phyloP scores from a whole-genome alignment of 2,113 vertebrate genomes.

The Sprattus sprattus region DNA sequence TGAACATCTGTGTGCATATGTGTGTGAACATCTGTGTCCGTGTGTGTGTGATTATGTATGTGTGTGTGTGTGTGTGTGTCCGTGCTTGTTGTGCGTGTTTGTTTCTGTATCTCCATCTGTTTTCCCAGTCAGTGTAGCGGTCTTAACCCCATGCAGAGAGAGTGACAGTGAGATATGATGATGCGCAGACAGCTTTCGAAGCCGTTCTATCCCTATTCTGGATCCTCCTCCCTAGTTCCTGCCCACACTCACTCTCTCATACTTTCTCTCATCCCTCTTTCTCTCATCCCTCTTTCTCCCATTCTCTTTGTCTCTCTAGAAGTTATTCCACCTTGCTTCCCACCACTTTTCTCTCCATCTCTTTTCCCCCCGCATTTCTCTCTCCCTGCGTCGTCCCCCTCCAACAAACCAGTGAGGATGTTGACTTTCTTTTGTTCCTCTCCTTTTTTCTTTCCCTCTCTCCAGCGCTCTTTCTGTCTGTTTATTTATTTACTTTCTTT shows the following conservation, averaged over 20 bases:
- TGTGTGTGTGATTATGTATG: conserved; percentile 21
- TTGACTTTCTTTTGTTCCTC: neutral
- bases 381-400: neutral
- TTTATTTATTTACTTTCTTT: neutral
- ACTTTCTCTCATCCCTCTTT: neutral
- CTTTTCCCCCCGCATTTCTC: neutral
- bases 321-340: neutral
- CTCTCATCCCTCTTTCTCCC: neutral
- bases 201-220: neutral
- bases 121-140: neutral
- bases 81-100: neutral
- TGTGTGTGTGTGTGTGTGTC: neutral
- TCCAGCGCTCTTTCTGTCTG: neutral
- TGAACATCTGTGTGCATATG: neutral
- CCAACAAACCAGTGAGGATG: neutral
- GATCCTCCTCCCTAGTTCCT: neutral
- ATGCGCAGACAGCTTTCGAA: neutral
- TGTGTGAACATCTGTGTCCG: neutral
- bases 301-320: conserved; percentile 14
- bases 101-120: neutral
- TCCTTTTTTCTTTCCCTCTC: neutral
- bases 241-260: neutral
- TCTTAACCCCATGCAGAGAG: neutral
- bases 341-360: neutral
- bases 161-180: neutral